Conservation (phyloP, 2,113 vertebrate genomes). For the Pseudorhombus dupliciocellatus region DNA sequence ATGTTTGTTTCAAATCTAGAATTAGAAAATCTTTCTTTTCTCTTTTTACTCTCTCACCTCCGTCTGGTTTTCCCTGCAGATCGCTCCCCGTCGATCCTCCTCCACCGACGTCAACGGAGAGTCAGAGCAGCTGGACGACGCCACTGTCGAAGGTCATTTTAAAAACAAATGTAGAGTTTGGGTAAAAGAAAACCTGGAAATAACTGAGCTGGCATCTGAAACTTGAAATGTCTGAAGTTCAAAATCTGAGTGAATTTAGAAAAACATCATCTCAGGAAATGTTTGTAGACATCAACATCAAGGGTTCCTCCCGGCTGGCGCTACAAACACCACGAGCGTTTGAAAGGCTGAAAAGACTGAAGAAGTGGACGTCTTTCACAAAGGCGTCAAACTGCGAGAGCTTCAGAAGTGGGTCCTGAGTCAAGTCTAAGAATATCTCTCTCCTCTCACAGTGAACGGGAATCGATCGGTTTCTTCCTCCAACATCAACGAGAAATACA, state of each 20-base stretch:
- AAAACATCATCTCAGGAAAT: too few relatives aligned
- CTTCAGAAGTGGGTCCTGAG: too few relatives aligned
- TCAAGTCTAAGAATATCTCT: neutral
- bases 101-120: constrained; percentile 88
- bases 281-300: too few relatives aligned
- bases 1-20: neutral
- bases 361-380: too few relatives aligned
- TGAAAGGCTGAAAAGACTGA: too few relatives aligned
- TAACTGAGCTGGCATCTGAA: too few relatives aligned
- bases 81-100: constrained; percentile 83
- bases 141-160: constrained; percentile 83
- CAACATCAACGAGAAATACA: constrained; percentile 92
- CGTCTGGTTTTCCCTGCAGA: constrained; percentile 64
- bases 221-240: neutral
- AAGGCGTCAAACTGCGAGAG: too few relatives aligned
- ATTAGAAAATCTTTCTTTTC: neutral
- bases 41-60: neutral
- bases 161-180: too few relatives aligned
- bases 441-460: constrained; percentile 84
- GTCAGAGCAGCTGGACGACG: constrained; percentile 78
- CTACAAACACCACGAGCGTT: too few relatives aligned
- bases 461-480: constrained; percentile 87
- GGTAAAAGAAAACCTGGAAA: too few relatives aligned
- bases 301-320: too few relatives aligned
- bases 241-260: neutral